Conservation (phyloP, 1,140 invertebrate genomes). For the Megalonaias nervosa region DNA sequence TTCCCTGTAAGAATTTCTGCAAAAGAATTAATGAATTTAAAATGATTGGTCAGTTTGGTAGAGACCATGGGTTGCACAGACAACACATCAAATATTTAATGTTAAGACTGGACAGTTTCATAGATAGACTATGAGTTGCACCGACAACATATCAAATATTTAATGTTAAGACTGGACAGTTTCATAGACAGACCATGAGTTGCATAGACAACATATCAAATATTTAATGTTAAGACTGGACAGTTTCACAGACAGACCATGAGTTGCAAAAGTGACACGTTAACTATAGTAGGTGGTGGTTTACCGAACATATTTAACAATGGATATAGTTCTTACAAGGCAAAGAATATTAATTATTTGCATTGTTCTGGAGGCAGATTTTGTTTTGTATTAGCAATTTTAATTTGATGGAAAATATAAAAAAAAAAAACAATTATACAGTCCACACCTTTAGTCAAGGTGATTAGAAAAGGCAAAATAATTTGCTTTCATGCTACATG, state of each 20-base stretch:
- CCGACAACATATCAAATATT: neutral
- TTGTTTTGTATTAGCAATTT: too few species aligned
- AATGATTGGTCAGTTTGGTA: neutral
- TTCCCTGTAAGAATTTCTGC: slow-evolving; percentile 28
- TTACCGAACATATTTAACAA: too few species aligned
- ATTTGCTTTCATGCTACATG: neutral
- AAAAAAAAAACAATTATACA: too few species aligned
- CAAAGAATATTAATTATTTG: too few species aligned
- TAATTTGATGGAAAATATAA: too few species aligned
- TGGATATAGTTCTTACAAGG: too few species aligned
- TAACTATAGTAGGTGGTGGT: too few species aligned
- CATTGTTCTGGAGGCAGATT: too few species aligned
- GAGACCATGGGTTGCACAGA: neutral
- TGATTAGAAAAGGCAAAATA: too few species aligned
- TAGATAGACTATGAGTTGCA: neutral
- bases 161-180: neutral
- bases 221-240: neutral
- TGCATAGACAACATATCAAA: neutral
- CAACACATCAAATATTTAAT: neutral
- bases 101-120: neutral
- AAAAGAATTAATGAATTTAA: neutral
- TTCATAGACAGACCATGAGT: neutral
- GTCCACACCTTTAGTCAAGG: too few species aligned
- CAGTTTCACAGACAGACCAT: neutral
- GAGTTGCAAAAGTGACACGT: neutral